phyloP scores from a whole-genome alignment of 2,888 invertebrate species.

The Diaphora mendica region DNA sequence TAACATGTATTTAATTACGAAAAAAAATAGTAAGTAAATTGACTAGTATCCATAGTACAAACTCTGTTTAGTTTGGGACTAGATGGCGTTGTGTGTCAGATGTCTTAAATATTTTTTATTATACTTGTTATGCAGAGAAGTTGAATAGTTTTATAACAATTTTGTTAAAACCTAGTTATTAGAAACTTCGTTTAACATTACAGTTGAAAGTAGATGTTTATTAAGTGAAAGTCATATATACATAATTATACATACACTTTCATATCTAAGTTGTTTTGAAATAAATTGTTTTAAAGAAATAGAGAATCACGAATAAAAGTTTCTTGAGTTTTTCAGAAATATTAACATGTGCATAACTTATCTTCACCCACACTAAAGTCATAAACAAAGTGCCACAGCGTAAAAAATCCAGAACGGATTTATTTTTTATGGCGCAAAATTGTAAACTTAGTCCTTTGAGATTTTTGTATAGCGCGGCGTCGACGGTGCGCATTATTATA shows the following conservation, averaged over 20 bases:
- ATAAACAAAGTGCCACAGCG: slow-evolving; percentile 26
- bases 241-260: too few relatives aligned
- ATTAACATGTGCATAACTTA: slow-evolving; percentile 16
- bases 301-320: background rate
- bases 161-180: background rate
- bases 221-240: background rate
- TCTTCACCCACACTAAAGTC: slow-evolving; percentile 10
- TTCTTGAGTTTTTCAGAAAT: slow-evolving; percentile 6
- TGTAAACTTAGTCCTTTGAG: slow-evolving; percentile 46
- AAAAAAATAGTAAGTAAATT: too few relatives aligned
- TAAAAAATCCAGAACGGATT: slow-evolving; percentile 33
- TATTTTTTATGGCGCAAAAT: slow-evolving; percentile 44
- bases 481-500: slow-evolving; percentile 58
- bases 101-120: too few relatives aligned
- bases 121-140: background rate
- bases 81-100: too few relatives aligned
- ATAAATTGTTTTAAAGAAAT: background rate
- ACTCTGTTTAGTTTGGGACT: too few relatives aligned
- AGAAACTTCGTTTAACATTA: background rate
- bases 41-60: too few relatives aligned
- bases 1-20: too few relatives aligned
- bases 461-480: slow-evolving; percentile 34
- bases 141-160: too few relatives aligned
- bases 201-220: background rate
- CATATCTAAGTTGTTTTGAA: background rate